phyloP scores from a whole-genome alignment of 37 sponge, comb jelly and placozoan genomes.

The Chondrosia reniformis region DNA sequence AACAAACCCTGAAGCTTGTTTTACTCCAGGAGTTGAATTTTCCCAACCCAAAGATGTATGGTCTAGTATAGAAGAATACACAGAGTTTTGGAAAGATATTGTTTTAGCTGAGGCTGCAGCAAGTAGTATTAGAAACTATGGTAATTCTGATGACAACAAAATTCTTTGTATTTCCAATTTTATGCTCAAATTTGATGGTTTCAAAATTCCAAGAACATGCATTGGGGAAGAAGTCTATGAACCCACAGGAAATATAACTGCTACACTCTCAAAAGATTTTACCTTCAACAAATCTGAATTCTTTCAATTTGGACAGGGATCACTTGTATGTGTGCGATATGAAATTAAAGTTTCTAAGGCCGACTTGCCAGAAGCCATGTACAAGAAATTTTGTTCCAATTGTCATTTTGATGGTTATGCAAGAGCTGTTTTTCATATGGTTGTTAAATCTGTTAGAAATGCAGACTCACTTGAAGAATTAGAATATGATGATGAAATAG shows the following conservation, averaged over 20 bases:
- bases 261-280: conserved; percentile 20
- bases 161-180: conserved; percentile 26
- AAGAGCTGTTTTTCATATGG: conserved; percentile 12
- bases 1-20: conserved; percentile 54
- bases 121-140: conserved; percentile 41
- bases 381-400: too few species aligned
- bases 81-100: conserved; percentile 45
- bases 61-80: conserved; percentile 32
- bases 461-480: not conserved
- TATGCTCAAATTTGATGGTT: conserved; percentile 22
- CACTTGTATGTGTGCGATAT: conserved; percentile 66
- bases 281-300: conserved; percentile 1
- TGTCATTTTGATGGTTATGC: too few species aligned
- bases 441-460: not conserved
- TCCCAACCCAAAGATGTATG: conserved; percentile 31
- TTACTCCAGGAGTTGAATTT: conserved; percentile 28
- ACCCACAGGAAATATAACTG: not conserved
- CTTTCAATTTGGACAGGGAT: conserved; percentile 41
- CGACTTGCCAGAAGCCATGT: too few species aligned
- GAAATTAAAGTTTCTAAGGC: not conserved
- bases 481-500: not conserved
- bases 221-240: conserved; percentile 36
- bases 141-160: not conserved
- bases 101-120: conserved; percentile 64
- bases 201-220: conserved; percentile 6